These are phyloP conservation scores for Lepas anatifera DNA, from an alignment of 2,888 invertebrate genomes.

Conservation along the genomic window DNA sequence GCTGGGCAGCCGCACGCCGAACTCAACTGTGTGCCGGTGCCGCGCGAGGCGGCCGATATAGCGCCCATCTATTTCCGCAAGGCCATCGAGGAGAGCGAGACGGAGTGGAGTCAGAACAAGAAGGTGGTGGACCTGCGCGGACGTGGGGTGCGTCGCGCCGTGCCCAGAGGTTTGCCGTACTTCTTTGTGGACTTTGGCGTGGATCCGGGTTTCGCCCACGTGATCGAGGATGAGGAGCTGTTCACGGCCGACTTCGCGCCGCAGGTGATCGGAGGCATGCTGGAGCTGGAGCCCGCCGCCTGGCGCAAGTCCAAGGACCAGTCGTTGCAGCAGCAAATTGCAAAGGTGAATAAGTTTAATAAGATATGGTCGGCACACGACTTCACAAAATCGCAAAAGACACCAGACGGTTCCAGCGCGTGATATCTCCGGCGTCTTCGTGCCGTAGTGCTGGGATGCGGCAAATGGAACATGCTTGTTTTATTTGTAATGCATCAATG, in stretches of 20 bases:
- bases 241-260: constrained; percentile 86
- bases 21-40: constrained; percentile 79
- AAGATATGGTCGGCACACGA: neutral
- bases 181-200: constrained; percentile 89
- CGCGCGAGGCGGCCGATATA: constrained; percentile 67
- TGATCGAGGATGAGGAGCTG: constrained; percentile 80
- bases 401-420: neutral
- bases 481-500: too few species aligned
- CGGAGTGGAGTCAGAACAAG: constrained; percentile 90
- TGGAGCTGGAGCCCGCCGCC: constrained; percentile 67
- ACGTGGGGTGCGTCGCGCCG: constrained; percentile 59
- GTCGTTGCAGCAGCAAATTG: neutral
- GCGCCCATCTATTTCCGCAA: constrained; percentile 97
- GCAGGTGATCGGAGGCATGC: constrained; percentile 90
- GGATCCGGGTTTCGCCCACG: constrained; percentile 82
- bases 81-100: constrained; percentile 87
- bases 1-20: constrained; percentile 65
- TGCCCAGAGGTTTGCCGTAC: constrained; percentile 90
- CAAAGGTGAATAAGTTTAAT: neutral
- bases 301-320: constrained; percentile 54
- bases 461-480: too few species aligned
- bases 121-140: constrained; percentile 61
- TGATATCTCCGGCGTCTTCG: too few species aligned
- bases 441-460: too few species aligned
- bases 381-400: neutral